Conservation (phyloP, 2,113 vertebrate genomes). For the Ifrita kowaldi region DNA sequence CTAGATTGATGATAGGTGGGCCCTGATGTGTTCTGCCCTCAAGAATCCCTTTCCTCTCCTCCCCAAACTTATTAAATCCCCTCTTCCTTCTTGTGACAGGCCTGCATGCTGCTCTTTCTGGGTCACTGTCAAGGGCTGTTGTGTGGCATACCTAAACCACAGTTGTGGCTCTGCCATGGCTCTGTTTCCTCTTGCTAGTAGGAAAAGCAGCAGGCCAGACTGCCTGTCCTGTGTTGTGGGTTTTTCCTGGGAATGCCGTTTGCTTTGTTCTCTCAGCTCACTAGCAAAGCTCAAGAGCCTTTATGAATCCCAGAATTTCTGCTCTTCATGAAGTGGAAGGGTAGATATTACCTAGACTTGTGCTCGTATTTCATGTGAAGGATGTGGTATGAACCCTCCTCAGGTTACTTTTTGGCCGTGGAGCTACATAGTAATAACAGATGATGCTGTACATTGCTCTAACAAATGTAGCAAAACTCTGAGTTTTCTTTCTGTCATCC, state of each 20-base stretch:
- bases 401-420: not conserved
- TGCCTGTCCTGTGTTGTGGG: not conserved
- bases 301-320: not conserved
- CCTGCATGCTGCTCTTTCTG: rapidly evolving
- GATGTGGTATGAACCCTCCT: not conserved
- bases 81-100: not conserved
- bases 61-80: not conserved
- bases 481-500: not conserved
- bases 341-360: not conserved
- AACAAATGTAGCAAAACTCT: not conserved
- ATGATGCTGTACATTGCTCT: not conserved
- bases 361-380: not conserved
- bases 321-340: not conserved
- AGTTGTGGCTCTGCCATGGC: not conserved
- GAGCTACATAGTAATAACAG: not conserved
- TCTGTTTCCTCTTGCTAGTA: not conserved
- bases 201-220: not conserved
- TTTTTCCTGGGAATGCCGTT: not conserved
- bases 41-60: not conserved
- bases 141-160: not conserved
- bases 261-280: not conserved
- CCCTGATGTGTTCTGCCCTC: not conserved
- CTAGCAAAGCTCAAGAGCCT: not conserved
- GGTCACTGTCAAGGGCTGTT: not conserved
- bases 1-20: not conserved